Conservation (phyloP, 2,797 vertebrate genomes). For the Psittacula echo region DNA sequence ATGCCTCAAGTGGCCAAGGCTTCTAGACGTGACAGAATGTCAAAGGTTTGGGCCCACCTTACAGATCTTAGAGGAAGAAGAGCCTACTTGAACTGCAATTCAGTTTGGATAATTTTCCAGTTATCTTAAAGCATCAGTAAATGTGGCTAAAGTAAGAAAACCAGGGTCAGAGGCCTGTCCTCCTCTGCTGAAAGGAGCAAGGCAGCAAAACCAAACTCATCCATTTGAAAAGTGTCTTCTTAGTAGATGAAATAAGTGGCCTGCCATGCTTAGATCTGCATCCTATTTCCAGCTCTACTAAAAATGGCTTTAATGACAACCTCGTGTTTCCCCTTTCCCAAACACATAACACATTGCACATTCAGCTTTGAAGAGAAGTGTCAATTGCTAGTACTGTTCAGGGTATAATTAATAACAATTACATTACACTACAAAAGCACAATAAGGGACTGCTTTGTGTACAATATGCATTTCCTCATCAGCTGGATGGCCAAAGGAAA, state of each 20-base stretch:
- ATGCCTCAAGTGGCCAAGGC: not conserved
- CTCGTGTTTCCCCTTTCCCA: not conserved
- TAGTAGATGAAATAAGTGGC: not conserved
- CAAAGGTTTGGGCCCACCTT: not conserved
- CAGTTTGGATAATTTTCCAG: not conserved
- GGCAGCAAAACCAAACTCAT: not conserved
- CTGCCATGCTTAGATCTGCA: not conserved
- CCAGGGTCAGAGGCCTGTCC: not conserved
- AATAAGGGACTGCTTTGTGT: not conserved
- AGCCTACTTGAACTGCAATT: not conserved
- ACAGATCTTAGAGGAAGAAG: not conserved
- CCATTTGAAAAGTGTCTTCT: not conserved
- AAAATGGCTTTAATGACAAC: constrained; percentile 35
- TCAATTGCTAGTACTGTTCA: not conserved
- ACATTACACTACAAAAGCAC: not conserved
- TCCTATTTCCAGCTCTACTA: not conserved
- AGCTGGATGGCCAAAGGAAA: not conserved
- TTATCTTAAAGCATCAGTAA: not conserved
- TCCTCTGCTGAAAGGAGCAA: not conserved
- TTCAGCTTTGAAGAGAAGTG: not conserved
- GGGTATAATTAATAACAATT: not conserved
- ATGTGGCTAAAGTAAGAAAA: not conserved
- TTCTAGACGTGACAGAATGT: not conserved
- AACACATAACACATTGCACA: not conserved
- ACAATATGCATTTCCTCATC: not conserved